A percentile compares a stretch with the other conserved stretches of the same genome.
These are phyloP conservation scores for Geococcyx californianus DNA, from an alignment of 2,113 vertebrate species.

Conservation along the genomic window DNA sequence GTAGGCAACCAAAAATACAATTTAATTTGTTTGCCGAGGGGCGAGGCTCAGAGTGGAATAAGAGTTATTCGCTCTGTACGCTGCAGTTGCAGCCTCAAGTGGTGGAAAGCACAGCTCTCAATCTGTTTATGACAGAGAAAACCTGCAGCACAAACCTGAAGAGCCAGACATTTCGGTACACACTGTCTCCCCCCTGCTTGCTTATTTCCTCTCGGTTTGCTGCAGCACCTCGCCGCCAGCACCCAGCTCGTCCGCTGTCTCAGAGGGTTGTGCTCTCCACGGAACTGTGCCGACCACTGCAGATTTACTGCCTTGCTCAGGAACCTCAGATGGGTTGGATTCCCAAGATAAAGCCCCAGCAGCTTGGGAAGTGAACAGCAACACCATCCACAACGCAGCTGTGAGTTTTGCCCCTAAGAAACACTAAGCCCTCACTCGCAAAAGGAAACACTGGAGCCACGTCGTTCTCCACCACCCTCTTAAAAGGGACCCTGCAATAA, in stretches of 20 bases:
- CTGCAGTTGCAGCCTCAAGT: not conserved
- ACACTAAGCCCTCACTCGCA: not conserved
- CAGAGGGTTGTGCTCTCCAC: not conserved
- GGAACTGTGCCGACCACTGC: accelerated
- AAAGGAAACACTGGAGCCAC: not conserved
- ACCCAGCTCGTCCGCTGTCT: not conserved
- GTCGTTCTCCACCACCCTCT: not conserved
- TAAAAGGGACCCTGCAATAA: not conserved
- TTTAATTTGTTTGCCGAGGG: not conserved
- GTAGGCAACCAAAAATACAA: not conserved
- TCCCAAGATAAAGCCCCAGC: not conserved
- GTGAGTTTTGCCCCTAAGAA: not conserved
- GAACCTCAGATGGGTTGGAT: accelerated
- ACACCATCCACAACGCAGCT: not conserved
- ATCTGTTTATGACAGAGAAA: not conserved
- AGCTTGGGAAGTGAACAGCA: not conserved
- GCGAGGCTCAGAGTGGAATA: not conserved
- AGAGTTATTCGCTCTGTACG: not conserved
- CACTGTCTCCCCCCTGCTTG: not conserved
- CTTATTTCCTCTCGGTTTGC: not conserved
- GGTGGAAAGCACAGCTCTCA: not conserved
- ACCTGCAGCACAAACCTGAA: not conserved
- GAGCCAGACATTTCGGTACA: not conserved
- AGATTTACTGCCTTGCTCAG: not conserved
- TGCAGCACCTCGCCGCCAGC: not conserved